Evolutionary conservation across 1,140 invertebrate genomes (phyloP).

Genomic region (Diachasma alloeum): DNA sequence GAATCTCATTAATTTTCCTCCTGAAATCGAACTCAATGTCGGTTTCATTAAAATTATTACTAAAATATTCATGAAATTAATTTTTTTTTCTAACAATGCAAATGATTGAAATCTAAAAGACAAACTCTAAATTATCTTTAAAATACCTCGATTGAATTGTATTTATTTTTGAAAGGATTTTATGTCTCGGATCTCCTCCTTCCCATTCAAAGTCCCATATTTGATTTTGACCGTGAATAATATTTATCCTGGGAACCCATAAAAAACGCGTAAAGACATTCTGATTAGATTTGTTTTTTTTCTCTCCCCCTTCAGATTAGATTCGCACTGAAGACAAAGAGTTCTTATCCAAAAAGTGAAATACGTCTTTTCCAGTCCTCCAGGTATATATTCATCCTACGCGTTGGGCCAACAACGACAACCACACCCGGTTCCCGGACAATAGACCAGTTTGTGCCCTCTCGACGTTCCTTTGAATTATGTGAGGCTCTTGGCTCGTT

Average conservation of each 20-base stretch:
- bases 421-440: constrained; percentile 32
- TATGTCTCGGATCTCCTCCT: background rate
- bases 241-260: background rate
- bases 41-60: too few species aligned
- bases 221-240: background rate
- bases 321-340: constrained; percentile 8
- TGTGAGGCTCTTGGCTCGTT: constrained; percentile 20
- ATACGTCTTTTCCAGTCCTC: background rate
- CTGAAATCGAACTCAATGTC: too few species aligned
- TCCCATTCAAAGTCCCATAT: background rate
- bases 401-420: constrained; percentile 32
- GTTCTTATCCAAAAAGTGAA: background rate
- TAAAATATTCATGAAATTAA: too few species aligned
- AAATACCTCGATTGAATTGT: background rate
- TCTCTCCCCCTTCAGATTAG: background rate
- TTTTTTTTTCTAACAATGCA: too few species aligned
- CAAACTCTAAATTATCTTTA: too few species aligned
- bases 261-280: background rate
- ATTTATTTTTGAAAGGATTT: background rate
- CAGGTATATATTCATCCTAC: constrained; percentile 30
- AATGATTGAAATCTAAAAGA: too few species aligned
- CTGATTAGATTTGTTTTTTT: background rate
- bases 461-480: constrained; percentile 27
- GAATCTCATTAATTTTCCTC: too few species aligned
- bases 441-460: constrained; percentile 26